Conservation (phyloP, 2,797 vertebrate genomes). For the Manis javanica region DNA sequence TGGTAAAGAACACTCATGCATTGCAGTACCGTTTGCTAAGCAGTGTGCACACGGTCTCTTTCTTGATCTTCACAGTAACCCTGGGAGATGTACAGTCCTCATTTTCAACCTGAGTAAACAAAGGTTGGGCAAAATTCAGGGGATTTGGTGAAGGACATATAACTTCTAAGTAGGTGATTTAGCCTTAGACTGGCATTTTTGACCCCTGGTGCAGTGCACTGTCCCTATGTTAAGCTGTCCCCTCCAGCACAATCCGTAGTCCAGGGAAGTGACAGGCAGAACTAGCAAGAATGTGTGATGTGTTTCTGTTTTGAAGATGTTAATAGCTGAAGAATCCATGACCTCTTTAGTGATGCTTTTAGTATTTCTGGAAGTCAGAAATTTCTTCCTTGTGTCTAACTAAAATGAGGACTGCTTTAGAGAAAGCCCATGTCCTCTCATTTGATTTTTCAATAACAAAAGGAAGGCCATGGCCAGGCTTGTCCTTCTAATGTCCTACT, state of each 20-base stretch:
- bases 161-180: background rate
- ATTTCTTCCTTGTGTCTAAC: background rate
- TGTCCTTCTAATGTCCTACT: background rate
- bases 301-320: background rate
- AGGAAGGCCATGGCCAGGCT: background rate
- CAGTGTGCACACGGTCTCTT: background rate
- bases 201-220: background rate
- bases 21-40: background rate
- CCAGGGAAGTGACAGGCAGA: background rate
- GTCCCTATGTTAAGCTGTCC: background rate
- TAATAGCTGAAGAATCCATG: background rate
- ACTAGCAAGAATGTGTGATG: background rate
- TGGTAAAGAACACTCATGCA: background rate
- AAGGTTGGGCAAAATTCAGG: background rate
- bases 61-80: background rate
- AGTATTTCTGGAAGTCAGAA: background rate
- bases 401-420: background rate
- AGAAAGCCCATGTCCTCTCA: background rate
- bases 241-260: background rate
- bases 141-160: background rate
- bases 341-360: background rate
- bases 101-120: constrained; percentile 11
- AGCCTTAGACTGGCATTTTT: background rate
- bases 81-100: background rate
- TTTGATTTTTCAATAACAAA: background rate